Evolutionary conservation across 2,113 vertebrate species (phyloP).

Genomic region (Nipponia nippon): DNA sequence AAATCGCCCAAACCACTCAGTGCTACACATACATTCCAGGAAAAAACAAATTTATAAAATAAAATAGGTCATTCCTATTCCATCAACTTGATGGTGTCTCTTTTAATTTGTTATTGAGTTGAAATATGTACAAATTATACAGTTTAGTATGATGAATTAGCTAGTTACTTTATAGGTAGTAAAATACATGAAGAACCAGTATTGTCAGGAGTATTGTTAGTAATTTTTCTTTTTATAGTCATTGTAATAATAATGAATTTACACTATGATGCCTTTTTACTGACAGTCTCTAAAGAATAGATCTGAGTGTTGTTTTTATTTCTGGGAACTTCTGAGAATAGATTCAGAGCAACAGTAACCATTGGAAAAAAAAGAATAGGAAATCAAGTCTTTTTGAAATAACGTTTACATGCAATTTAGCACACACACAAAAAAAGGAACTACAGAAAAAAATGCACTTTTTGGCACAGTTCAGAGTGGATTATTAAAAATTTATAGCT

Average conservation of each 20-base stretch:
- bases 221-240: background rate
- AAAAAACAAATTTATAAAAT: background rate
- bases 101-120: background rate
- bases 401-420: background rate
- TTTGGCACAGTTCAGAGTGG: background rate
- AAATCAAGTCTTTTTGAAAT: background rate
- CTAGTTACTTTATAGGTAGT: background rate
- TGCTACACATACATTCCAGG: background rate
- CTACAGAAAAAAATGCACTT: background rate
- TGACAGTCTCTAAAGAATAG: background rate
- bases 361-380: background rate
- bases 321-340: background rate
- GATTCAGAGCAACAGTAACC: background rate
- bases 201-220: background rate
- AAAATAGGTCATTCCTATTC: background rate
- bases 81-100: background rate
- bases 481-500: background rate
- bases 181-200: background rate
- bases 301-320: background rate
- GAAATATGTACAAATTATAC: background rate
- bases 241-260: background rate
- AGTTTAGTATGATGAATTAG: background rate
- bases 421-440: background rate
- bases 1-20: background rate
- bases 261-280: background rate